Evolutionary conservation across 1,140 invertebrate genomes (phyloP), one percentile per base, ranked within the genome.

Genomic region (Dolichoris vasculosae): DNA sequence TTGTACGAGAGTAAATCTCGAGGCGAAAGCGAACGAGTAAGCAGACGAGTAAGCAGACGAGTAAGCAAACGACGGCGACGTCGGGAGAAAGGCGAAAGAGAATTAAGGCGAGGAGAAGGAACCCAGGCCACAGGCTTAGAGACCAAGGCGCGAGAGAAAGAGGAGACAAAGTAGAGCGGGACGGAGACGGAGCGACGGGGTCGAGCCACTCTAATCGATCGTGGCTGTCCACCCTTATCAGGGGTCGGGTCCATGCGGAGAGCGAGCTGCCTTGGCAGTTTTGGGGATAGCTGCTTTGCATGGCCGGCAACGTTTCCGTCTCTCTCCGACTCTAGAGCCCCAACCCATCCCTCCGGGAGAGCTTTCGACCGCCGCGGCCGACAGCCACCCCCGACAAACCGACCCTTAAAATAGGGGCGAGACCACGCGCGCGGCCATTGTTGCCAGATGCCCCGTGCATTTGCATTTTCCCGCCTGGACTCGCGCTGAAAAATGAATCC

Each of bases 201-300:
- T 71, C 35, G 6, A 83, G 82, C 55, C n/a, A 76, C 91, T 93
- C 92, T 93, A 93, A 93, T 93, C 93, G 93, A 93, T 93, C 93
- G 93, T 90, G 90, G 92, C 92, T 93, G 93, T 93, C 93, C 93
- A 93, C 93, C 93, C 93, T 93, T 93, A 93, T 93, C 92, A 93
- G 93, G 82, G 73, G 40, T 46, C 71, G 69, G 90, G 91, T 87
- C 88, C 87, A 87, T 87, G 87, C 87, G 90, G 91, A 92, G 67
- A 38, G 67, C 15, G 32, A 17, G 23, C 17, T 15, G 79, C 40
- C 9, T 15, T 7, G 85, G 87, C 88, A 89, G 78, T 83, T 83
- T 83, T n/a, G 79, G 88, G 88, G 88, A 87, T 87, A 82, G 76
- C 76, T 92, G 90, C 91, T 93, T 93, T 93, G 92, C 92, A 93